phyloP scores from a whole-genome alignment of 2,888 invertebrate genomes.

The Drosophila gaucha region DNA sequence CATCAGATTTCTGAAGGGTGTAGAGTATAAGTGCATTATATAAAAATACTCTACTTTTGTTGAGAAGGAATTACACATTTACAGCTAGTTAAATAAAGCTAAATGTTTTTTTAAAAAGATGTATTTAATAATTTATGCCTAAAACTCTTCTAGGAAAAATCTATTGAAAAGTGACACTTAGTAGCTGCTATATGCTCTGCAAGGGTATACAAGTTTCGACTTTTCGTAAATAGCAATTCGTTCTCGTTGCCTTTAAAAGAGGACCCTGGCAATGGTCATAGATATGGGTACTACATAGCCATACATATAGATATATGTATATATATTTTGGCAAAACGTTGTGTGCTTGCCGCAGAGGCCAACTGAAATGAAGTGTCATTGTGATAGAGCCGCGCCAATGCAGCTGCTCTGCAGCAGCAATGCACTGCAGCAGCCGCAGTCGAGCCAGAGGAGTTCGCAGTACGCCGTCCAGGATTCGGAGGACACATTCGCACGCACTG shows the following conservation, averaged over 20 bases:
- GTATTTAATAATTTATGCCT: too few relatives aligned
- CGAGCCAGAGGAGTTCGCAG: slow-evolving; percentile 34
- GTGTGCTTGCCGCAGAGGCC: slow-evolving; percentile 68
- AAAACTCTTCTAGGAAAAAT: slow-evolving; percentile 29
- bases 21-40: too few relatives aligned
- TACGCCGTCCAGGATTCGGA: slow-evolving; percentile 44
- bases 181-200: too few relatives aligned
- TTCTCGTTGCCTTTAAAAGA: slow-evolving; percentile 34
- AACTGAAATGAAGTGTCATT: slow-evolving; percentile 80
- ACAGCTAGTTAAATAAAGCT: too few relatives aligned
- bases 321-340: slow-evolving; percentile 54
- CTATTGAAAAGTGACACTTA: not conserved
- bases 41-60: too few relatives aligned
- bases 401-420: slow-evolving; percentile 45
- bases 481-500: slow-evolving; percentile 74
- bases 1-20: too few relatives aligned
- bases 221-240: not conserved
- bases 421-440: slow-evolving; percentile 46
- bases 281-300: slow-evolving; percentile 9
- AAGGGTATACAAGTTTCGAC: not conserved
- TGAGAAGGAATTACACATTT: too few relatives aligned
- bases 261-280: slow-evolving; percentile 40
- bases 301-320: slow-evolving; percentile 15
- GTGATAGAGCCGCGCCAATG: slow-evolving; percentile 73
- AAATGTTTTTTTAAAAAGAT: too few relatives aligned